Conservation (phyloP, 2,113 vertebrate genomes). For the Panthera tigris region DNA sequence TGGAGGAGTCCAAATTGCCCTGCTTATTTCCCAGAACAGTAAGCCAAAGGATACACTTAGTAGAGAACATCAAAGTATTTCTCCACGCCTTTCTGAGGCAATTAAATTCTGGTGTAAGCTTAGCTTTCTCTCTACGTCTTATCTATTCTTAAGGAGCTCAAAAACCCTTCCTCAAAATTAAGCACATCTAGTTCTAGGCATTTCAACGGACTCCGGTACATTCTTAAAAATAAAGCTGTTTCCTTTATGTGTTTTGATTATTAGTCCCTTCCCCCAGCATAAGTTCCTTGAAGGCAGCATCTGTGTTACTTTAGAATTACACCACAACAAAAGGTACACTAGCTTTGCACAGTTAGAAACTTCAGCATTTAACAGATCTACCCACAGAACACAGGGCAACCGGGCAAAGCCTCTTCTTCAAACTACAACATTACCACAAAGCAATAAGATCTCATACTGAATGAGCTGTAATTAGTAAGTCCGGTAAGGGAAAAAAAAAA, state of each 20-base stretch:
- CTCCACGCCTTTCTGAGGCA: not conserved
- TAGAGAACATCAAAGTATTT: not conserved
- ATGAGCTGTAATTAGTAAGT: not conserved
- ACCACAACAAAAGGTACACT: not conserved
- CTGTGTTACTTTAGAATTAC: not conserved
- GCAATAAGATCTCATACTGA: not conserved
- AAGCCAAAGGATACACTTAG: not conserved
- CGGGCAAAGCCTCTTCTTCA: not conserved
- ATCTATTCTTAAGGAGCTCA: not conserved
- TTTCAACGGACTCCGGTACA: not conserved
- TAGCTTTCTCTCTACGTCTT: not conserved
- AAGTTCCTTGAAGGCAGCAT: not conserved
- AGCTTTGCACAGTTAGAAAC: not conserved
- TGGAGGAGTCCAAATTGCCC: not conserved
- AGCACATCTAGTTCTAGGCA: not conserved
- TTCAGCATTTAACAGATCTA: not conserved
- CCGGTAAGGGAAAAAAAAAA: not conserved
- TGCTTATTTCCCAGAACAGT: not conserved
- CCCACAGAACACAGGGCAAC: not conserved
- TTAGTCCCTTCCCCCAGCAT: not conserved
- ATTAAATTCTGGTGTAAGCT: not conserved
- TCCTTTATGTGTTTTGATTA: not conserved
- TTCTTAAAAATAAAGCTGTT: conserved; percentile 1
- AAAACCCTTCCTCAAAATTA: conserved; percentile 42
- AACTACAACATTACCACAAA: not conserved